Percentiles rank a stretch among this genome's conserved stretches.
Conservation (phyloP, 2,888 invertebrate species). For the Orthosia cruda region DNA sequence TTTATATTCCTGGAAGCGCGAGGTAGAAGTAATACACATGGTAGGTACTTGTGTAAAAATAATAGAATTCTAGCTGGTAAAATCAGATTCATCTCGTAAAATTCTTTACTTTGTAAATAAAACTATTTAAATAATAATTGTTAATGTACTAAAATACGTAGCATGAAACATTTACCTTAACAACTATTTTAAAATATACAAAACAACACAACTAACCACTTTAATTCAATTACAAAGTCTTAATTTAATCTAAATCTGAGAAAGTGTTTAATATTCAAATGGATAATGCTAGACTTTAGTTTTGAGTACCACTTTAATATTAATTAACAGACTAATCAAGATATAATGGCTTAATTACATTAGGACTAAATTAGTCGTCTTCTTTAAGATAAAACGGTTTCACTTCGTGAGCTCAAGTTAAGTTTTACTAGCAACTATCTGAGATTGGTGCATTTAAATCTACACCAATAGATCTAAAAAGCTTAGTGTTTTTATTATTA, state of each 20-base stretch:
- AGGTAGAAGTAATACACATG: too few relatives aligned
- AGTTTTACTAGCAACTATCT: background rate
- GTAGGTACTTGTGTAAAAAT: too few relatives aligned
- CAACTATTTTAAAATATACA: conserved; percentile 7
- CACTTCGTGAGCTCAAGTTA: background rate
- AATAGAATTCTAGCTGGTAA: too few relatives aligned
- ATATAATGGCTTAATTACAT: conserved; percentile 7
- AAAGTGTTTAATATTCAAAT: conserved; percentile 33
- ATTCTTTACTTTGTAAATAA: background rate
- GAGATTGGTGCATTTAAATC: background rate
- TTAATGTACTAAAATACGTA: background rate
- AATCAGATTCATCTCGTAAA: too few relatives aligned
- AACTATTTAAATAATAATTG: background rate
- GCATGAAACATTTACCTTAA: background rate
- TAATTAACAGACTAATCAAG: conserved; percentile 12
- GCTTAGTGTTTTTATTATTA: too few relatives aligned
- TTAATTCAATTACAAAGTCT: conserved; percentile 18
- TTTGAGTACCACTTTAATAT: conserved; percentile 29
- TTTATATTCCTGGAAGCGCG: too few relatives aligned
- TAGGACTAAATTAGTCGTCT: background rate
- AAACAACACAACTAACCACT: conserved; percentile 12
- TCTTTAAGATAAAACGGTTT: background rate
- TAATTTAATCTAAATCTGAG: conserved; percentile 10
- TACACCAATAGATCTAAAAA: background rate
- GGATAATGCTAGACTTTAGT: conserved; percentile 26